These are phyloP conservation scores for Aplodontia rufa DNA, from an alignment of 2,113 vertebrate species.

Conservation along the genomic window DNA sequence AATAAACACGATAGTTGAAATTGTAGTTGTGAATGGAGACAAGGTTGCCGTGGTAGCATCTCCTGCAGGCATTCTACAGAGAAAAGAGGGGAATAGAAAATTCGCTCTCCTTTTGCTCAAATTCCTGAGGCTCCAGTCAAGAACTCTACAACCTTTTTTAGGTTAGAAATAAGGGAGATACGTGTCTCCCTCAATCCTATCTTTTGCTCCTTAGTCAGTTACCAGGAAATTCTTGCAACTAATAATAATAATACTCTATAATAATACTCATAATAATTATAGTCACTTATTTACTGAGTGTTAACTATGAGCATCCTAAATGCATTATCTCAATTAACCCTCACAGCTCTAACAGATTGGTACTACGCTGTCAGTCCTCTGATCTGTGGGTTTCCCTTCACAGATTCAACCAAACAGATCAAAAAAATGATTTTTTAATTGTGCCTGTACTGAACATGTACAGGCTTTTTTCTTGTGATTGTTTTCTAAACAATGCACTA, in stretches of 20 bases:
- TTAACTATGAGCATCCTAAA: not conserved
- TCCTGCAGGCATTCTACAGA: fast-evolving
- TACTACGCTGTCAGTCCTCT: not conserved
- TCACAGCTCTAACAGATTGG: not conserved
- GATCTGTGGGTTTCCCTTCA: not conserved
- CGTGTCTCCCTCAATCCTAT: not conserved
- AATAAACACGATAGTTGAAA: fast-evolving
- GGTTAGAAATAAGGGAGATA: not conserved
- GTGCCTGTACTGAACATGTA: not conserved
- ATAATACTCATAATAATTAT: not conserved
- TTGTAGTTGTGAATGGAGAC: not conserved
- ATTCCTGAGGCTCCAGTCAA: not conserved
- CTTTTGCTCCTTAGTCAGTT: not conserved
- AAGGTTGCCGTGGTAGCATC: not conserved
- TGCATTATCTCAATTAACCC: not conserved
- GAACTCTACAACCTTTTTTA: not conserved
- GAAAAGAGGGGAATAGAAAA: not conserved
- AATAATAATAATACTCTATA: not conserved
- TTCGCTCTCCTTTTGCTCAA: not conserved
- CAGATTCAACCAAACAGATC: not conserved
- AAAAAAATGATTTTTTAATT: not conserved
- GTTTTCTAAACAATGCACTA: not conserved
- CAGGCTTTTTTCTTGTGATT: not conserved
- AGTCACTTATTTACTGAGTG: not conserved
- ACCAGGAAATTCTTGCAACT: not conserved